Conservation (phyloP, 2,797 vertebrate species). For the Kryptolebias ocellatus region DNA sequence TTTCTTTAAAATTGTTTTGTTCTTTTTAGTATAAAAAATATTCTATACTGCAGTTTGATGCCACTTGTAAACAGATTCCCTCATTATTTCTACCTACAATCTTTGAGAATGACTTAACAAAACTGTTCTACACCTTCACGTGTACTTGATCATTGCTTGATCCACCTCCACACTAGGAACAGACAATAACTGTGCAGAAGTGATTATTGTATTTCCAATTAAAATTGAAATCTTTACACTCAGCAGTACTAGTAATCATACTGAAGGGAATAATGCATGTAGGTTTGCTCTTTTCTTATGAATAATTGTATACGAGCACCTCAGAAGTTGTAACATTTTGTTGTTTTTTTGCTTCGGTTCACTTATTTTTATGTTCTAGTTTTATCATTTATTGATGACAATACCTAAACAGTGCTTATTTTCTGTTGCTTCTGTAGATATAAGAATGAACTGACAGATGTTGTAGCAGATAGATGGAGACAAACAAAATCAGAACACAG, state of each 20-base stretch:
- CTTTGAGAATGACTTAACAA: slow-evolving; percentile 16
- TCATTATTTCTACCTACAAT: not conserved
- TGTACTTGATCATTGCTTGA: slow-evolving; percentile 49
- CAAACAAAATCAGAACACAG: slow-evolving; percentile 43
- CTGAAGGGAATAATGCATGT: slow-evolving; percentile 23
- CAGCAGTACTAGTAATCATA: slow-evolving; percentile 27
- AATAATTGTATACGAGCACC: not conserved
- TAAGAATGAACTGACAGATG: slow-evolving; percentile 59
- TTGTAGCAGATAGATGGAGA: slow-evolving; percentile 44
- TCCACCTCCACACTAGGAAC: slow-evolving; percentile 28
- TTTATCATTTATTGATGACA: slow-evolving; percentile 27
- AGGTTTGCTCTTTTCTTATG: slow-evolving; percentile 4
- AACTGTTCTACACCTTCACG: slow-evolving; percentile 30
- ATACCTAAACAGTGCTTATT: slow-evolving; percentile 23
- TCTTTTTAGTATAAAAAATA: not conserved
- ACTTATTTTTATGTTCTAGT: slow-evolving; percentile 4
- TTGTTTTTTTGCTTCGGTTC: slow-evolving; percentile 28
- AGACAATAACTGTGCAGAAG: slow-evolving; percentile 38
- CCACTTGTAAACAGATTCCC: slow-evolving; percentile 22
- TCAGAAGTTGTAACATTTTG: slow-evolving; percentile 18
- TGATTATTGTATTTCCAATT: slow-evolving; percentile 49
- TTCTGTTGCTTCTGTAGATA: slow-evolving; percentile 53
- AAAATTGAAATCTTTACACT: slow-evolving; percentile 48
- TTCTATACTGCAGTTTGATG: not conserved
- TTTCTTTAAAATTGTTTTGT: not conserved